These are phyloP conservation scores for Caenorhabditis macrosperma DNA, from an alignment of 2,888 invertebrate genomes.

Conservation along the genomic window DNA sequence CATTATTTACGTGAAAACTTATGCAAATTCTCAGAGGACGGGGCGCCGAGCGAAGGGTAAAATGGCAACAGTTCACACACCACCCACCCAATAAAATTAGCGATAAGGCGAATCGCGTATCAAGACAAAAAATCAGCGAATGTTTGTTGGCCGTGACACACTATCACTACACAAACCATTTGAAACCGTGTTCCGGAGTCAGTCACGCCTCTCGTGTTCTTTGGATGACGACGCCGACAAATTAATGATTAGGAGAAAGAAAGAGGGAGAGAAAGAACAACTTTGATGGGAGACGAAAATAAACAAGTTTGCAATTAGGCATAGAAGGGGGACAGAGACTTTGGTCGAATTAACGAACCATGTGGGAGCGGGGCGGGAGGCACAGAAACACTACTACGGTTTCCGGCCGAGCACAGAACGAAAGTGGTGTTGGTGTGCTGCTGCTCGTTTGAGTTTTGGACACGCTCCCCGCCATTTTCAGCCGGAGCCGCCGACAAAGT, in stretches of 20 bases:
- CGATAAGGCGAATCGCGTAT: constrained; percentile 45
- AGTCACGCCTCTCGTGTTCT: constrained; percentile 16
- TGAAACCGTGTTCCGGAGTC: constrained; percentile 20
- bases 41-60: too few relatives aligned
- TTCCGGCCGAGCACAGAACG: neutral
- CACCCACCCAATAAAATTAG: constrained; percentile 25
- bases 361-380: neutral
- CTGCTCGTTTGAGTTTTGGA: constrained; percentile 41
- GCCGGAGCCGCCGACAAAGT: constrained; percentile 21
- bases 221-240: neutral
- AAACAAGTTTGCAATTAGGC: constrained; percentile 14
- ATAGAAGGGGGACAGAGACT: neutral
- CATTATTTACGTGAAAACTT: constrained; percentile 15
- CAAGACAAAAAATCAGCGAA: constrained; percentile 58
- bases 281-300: constrained; percentile 14
- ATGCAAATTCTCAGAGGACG: too few relatives aligned
- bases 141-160: constrained; percentile 50
- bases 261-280: neutral
- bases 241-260: constrained; percentile 2
- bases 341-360: constrained; percentile 31
- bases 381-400: too few relatives aligned
- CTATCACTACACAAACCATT: neutral
- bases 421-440: neutral
- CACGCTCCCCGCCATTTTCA: neutral
- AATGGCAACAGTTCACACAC: constrained; percentile 55